Conservation (phyloP, 2,113 vertebrate species). For the Emydura subglobosa region DNA sequence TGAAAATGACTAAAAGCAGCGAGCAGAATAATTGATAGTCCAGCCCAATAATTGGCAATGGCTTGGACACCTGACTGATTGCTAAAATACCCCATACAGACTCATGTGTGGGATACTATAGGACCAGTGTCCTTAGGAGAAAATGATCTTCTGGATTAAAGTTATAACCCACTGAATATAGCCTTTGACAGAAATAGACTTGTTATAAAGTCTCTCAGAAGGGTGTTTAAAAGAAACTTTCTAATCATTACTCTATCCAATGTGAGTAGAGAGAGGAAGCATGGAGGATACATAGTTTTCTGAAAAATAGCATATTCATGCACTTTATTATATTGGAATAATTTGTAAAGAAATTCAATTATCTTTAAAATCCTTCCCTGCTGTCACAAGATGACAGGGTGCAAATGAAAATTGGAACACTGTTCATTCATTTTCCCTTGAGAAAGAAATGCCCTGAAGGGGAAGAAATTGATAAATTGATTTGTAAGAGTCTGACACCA, state of each 20-base stretch:
- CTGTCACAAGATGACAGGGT: constrained; percentile 14
- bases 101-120: not conserved
- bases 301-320: not conserved
- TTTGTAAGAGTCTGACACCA: not conserved
- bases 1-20: no score
- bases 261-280: not conserved
- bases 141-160: not conserved
- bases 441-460: not conserved
- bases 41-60: no score
- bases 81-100: no score
- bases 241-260: not conserved
- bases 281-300: not conserved
- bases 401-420: not conserved
- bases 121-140: not conserved
- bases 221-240: not conserved
- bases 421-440: not conserved
- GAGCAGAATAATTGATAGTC: no score
- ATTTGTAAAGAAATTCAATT: constrained; percentile 27
- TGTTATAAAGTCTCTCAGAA: not conserved
- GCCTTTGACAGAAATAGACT: not conserved
- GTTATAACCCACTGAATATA: not conserved
- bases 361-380: not conserved
- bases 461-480: not conserved
- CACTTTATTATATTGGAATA: not conserved
- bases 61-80: no score